Base-by-base conservation (phyloP, 2,113 vertebrate genomes). In the Pollachius pollachius region DNA sequence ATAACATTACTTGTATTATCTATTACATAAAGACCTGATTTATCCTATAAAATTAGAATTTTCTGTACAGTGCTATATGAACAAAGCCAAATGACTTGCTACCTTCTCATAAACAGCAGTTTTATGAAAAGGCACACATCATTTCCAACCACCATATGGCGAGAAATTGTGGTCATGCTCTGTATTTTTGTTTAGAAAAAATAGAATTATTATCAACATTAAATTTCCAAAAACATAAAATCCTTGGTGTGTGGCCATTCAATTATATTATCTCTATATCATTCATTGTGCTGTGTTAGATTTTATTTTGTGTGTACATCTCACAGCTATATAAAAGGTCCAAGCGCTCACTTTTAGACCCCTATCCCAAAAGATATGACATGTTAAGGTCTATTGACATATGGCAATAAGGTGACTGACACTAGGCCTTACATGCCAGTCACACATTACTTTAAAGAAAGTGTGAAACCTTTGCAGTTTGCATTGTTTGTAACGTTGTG, bases 11-110 rank as follows among this genome's bases (percentile, higher is more conserved):
- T 89, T 89, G 85, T 90, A 88, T 91, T 90, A 88, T 91, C 89
- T 91, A 87, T 91, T 89, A 92, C 86, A 90, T 89, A 92, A 93
- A 93, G 88, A 92, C 91, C 91, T 92, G 92, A 93, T 92, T 92
- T 92, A 81, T 89, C 85, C 90, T 93, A 93, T 91, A 93, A 93
- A 94, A 92, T 91, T 92, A 91, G 87, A 91, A 76, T 91, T 91
- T 92, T 92, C 89, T 93, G 90, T 94, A 92, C 92, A 93, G 88
- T 90, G 88, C 88, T 91, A 88, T 92, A 92, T 91, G 89, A 93
- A 90, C 85, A 90, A 92, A 90, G 87, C 88, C 85, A 87, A 90
- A 86, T 86, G 85, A 90, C 79, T 86, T 71, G 81, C 82, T 80
- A 81, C 88, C 90, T 92, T 90, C 81, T 89, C 91, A 91, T 90